Base-by-base conservation (phyloP, 2,888 invertebrate genomes). In the Invenusta paracnida region DNA sequence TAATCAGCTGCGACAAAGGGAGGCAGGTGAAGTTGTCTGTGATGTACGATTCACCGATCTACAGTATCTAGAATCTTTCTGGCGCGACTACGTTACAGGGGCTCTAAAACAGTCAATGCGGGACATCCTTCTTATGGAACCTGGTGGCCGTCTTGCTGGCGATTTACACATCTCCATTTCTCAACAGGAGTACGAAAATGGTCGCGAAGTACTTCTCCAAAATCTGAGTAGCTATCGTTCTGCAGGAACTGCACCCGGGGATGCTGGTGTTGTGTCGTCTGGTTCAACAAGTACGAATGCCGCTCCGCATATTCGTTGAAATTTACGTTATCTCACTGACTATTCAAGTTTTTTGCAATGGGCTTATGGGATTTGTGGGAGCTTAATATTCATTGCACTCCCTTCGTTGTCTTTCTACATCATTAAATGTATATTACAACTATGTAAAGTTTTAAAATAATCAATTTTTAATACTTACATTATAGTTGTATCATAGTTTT, bases 31-130 rank as follows among this genome's bases (percentile, higher is more conserved):
- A 29, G 90, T 91, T 85, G 89, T 90, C 28, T 91, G 91, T 89
- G 90, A 91, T 88, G 90, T 91, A 29, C 90, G 89, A 85, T 91
- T 91, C 87, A 89, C 90, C 27, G 91, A 91, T 87, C 88, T 91
- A 85, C 90, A 90, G 0, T 90, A 90, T 87, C 88, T 91, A 66
- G 91, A 91, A 88, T 90, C 90, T n/a, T 90, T 91, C 86, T 91
- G 91, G 91, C 88, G 90, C 85, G 91, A 91, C 88, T 91, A 91
- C 87, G 88, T 90, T 30, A 91, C 90, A 87, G 91, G 91, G 5
- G 89, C 90, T 11, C 87, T 91, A 48, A 87, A 90, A 83, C 90
- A 90, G 87, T 73, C 73, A 23, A 73, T 73, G 73, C 73, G 73
- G 11, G 73, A 73, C 73, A 73, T 73, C 73, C 73, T 73, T 5